Conservation (phyloP, 2,113 vertebrate species). For the Antennarius striatus region DNA sequence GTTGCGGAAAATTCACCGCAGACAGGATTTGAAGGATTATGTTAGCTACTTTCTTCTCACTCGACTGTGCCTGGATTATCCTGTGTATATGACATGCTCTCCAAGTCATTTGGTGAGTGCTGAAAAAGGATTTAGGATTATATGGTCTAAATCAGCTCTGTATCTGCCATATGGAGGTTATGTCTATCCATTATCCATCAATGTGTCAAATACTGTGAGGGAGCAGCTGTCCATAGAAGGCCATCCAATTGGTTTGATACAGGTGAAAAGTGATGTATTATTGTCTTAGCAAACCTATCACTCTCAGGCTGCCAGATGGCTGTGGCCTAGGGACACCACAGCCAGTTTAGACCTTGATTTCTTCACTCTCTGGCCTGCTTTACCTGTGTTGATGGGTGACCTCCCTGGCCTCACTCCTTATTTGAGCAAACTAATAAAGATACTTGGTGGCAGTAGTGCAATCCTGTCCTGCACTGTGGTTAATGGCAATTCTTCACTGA, state of each 20-base stretch:
- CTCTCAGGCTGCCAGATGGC: conserved; percentile 61
- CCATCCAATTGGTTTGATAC: conserved; percentile 73
- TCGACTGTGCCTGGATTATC: conserved; percentile 57
- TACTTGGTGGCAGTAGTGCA: conserved; percentile 19
- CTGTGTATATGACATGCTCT: conserved; percentile 52
- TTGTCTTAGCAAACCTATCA: conserved; percentile 71
- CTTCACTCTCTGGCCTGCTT: conserved; percentile 49
- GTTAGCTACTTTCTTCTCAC: conserved; percentile 53
- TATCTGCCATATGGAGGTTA: conserved; percentile 63
- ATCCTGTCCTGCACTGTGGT: conserved; percentile 17
- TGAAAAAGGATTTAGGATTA: conserved; percentile 57
- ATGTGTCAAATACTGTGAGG: conserved; percentile 60
- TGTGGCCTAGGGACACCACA: conserved; percentile 64
- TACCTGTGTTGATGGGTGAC: conserved; percentile 46
- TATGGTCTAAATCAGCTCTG: conserved; percentile 43
- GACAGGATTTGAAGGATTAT: conserved; percentile 56
- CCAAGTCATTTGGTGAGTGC: conserved; percentile 53
- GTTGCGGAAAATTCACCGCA: conserved; percentile 26
- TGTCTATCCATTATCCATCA: conserved; percentile 73
- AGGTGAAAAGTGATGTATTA: conserved; percentile 77
- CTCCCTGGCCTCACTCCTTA: conserved; percentile 28
- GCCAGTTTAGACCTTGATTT: conserved; percentile 71
- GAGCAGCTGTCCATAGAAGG: conserved; percentile 76
- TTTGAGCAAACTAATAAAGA: conserved; percentile 55
- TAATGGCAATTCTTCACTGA: conserved; percentile 31